Conservation (phyloP, 2,888 invertebrate species). For the Xylophagus ater region DNA sequence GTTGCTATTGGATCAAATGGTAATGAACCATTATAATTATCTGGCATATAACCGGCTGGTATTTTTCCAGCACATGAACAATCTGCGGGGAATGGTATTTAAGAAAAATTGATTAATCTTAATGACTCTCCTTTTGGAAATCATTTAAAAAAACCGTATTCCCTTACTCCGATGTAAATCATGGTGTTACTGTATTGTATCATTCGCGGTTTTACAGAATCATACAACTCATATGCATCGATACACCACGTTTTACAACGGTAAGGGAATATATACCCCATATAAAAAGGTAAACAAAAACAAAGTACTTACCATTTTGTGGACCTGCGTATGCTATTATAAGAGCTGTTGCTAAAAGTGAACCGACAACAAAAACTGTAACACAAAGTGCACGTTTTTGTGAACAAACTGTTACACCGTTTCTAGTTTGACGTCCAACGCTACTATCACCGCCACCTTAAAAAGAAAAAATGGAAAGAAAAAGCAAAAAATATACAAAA, state of each 20-base stretch:
- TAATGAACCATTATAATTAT: slow-evolving; percentile 51
- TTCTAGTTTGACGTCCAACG: slow-evolving; percentile 37
- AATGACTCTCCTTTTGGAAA: no score
- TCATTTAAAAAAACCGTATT: no score
- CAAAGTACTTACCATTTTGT: slow-evolving; percentile 54
- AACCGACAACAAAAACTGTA: slow-evolving; percentile 64
- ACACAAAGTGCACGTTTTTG: slow-evolving; percentile 75
- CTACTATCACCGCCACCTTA: slow-evolving; percentile 34
- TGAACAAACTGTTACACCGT: slow-evolving; percentile 74
- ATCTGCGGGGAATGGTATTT: no score
- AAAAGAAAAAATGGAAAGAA: slow-evolving; percentile 21
- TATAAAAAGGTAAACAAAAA: background rate
- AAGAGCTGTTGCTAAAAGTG: slow-evolving; percentile 71
- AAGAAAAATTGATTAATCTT: no score
- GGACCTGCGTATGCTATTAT: slow-evolving; percentile 86
- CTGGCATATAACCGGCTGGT: slow-evolving; percentile 49
- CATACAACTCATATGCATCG: no score
- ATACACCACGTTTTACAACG: no score
- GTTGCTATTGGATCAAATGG: slow-evolving; percentile 57
- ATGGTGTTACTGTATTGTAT: no score
- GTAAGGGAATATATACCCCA: no score
- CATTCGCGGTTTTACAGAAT: no score
- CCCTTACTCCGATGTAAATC: no score
- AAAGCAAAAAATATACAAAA: slow-evolving; percentile 5
- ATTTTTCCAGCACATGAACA: slow-evolving; percentile 59